A percentile compares a stretch with the other conserved stretches of the same genome.
Evolutionary conservation across 2,113 vertebrate species (phyloP).

Genomic region (Ancistrus triradiatus): DNA sequence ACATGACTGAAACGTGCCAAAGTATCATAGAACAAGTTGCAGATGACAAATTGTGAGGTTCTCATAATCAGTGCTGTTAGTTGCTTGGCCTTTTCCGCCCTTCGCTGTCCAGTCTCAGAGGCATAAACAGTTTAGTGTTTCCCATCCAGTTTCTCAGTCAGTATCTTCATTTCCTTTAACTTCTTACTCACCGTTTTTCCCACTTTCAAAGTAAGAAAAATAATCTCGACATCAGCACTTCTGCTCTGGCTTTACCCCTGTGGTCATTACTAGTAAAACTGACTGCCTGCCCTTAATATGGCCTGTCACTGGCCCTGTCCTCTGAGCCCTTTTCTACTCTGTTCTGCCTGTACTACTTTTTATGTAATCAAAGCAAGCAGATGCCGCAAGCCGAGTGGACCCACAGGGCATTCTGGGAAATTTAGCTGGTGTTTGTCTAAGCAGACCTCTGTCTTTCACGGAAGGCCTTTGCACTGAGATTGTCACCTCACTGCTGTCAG

Average conservation of each 20-base stretch:
- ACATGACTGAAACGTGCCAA: too few species aligned
- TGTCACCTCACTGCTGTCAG: background rate
- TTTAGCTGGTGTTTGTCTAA: slow-evolving; percentile 34
- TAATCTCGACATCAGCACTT: slow-evolving; percentile 33
- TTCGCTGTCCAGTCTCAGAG: slow-evolving; percentile 7
- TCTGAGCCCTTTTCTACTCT: slow-evolving; percentile 27
- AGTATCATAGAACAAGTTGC: too few species aligned
- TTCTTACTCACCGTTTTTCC: slow-evolving; percentile 28
- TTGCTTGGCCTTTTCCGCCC: slow-evolving; percentile 3
- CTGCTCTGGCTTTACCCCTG: slow-evolving; percentile 28
- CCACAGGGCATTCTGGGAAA: slow-evolving; percentile 29
- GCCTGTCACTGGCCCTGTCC: slow-evolving; percentile 35
- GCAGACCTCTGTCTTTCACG: slow-evolving; percentile 23
- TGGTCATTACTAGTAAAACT: slow-evolving; percentile 25
- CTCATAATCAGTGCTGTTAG: too few species aligned
- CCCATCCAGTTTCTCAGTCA: slow-evolving; percentile 18
- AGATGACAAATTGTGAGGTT: too few species aligned
- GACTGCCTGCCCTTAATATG: slow-evolving; percentile 28
- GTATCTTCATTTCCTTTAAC: slow-evolving; percentile 12
- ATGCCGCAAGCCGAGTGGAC: slow-evolving; percentile 29
- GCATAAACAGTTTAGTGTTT: slow-evolving; percentile 4
- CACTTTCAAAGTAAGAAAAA: slow-evolving; percentile 21
- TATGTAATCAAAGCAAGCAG: slow-evolving; percentile 45
- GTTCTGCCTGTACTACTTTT: slow-evolving; percentile 10
- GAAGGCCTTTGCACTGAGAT: slow-evolving; percentile 11